phyloP scores from a whole-genome alignment of 2,113 vertebrate species.

The Poecilia latipinna region DNA sequence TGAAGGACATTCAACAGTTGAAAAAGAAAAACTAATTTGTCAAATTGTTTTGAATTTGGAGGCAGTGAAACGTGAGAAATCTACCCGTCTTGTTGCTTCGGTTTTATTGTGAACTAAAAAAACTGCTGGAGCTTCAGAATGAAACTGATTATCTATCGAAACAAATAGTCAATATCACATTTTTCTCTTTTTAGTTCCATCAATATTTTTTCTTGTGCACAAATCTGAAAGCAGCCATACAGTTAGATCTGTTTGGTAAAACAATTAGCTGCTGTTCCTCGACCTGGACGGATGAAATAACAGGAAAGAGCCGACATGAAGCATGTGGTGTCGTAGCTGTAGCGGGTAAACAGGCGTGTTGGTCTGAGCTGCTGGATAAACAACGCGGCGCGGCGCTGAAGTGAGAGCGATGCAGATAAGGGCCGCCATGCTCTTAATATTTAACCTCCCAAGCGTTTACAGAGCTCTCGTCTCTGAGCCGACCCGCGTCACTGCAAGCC shows the following conservation, averaged over 20 bases:
- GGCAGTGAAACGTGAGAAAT: not conserved
- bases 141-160: not conserved
- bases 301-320: constrained; percentile 52
- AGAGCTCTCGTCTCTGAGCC: constrained; percentile 20
- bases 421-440: constrained; percentile 31
- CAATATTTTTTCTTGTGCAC: not conserved
- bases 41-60: not conserved
- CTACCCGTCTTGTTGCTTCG: not conserved
- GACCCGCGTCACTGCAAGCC: constrained; percentile 25
- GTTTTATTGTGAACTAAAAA: not conserved
- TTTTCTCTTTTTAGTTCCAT: not conserved
- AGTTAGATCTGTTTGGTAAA: constrained; percentile 8
- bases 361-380: constrained; percentile 54
- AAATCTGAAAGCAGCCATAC: not conserved
- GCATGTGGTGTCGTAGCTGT: constrained; percentile 58
- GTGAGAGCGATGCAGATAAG: constrained; percentile 35
- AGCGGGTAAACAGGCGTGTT: constrained; percentile 50
- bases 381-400: not conserved
- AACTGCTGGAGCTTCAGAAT: not conserved
- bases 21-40: not conserved
- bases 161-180: not conserved
- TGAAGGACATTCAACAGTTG: not conserved
- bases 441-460: constrained; percentile 58
- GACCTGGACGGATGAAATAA: constrained; percentile 27
- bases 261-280: constrained; percentile 50